Evolutionary conservation across 2,888 invertebrate species (phyloP), one percentile per base, ranked within the genome.

Genomic region (Idaea biselata): DNA sequence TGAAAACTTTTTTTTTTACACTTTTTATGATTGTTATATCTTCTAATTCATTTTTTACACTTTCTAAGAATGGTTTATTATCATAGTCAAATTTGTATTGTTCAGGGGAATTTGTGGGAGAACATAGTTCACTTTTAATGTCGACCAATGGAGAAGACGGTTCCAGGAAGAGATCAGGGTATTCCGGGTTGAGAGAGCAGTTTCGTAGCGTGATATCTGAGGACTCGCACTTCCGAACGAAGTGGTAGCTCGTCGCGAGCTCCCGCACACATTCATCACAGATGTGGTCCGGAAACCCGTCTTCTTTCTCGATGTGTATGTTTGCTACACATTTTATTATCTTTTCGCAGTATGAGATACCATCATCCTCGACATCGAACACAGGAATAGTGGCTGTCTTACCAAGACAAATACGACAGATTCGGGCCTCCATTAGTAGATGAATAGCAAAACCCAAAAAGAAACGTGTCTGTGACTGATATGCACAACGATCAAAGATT

Each of bases 321-420:
- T 81, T 81, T 0, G 17, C 14, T 18, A 84, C 87, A 62, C 87
- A 85, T 16, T 81, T 83, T 83, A 85, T 87, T 60, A 92, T 78
- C 73, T 86, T 89, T 4, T 74, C 70, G 61, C 83, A 79, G 63
- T 83, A 82, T 68, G 80, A 82, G n/a, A 87, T 68, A 63, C 81
- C 83, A 55, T 83, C 83, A 55, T 83, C 82, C 32, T 82, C 78
- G 61, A 70, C 74, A 33, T 81, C 80, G 68, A 89, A 91, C 61
- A 92, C 63, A 1, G 86, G 86, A 59, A 85, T 77, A 1, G 79
- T 77, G 4, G 85, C 89, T 0, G 80, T 77, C 71, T 81, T 83
- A 33, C 79, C 78, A 7, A 91, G 82, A 71, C 91, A 92, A 68
- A 89, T 77, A 62, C 91, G 83, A 72, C 91, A 92, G 60, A 88